Percentiles rank a stretch among this genome's conserved stretches.
Conservation (phyloP, 2,888 invertebrate species). For the Sesamia inferens region DNA sequence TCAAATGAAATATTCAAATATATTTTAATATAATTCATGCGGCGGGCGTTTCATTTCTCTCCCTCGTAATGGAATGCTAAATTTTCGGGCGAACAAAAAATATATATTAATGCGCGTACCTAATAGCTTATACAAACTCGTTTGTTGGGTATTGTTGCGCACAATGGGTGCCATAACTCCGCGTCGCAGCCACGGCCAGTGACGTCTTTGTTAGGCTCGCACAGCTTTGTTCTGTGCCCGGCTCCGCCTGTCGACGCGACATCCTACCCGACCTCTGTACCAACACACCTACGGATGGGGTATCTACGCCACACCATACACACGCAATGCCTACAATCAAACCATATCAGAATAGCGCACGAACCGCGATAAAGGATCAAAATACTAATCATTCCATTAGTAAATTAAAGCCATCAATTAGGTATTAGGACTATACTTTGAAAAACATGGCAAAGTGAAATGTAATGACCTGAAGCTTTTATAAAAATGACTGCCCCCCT, state of each 20-base stretch:
- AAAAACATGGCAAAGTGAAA: conserved; percentile 55
- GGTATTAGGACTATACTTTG: conserved; percentile 60
- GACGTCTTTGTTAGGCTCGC: conserved; percentile 89
- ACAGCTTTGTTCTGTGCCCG: conserved; percentile 85
- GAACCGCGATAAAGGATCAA: conserved; percentile 17
- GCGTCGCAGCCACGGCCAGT: conserved; percentile 89
- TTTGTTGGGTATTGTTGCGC: conserved; percentile 90
- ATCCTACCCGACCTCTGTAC: conserved; percentile 76
- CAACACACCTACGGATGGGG: conserved; percentile 71
- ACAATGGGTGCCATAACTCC: conserved; percentile 90
- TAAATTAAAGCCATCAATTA: conserved; percentile 75
- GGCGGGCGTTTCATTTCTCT: conserved; percentile 90
- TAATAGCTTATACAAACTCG: conserved; percentile 91
- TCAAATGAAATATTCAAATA: conserved; percentile 91
- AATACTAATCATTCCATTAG: conserved; percentile 67
- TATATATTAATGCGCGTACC: conserved; percentile 91
- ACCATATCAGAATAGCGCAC: conserved; percentile 23
- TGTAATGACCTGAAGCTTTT: conserved; percentile 66
- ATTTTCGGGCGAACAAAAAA: conserved; percentile 90
- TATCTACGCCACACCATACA: conserved; percentile 56
- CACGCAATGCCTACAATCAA: conserved; percentile 55
- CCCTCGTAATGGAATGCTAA: conserved; percentile 90
- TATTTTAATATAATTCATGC: conserved; percentile 91
- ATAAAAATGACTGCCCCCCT: conserved; percentile 76
- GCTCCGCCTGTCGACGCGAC: conserved; percentile 85